These are phyloP conservation scores for Cyprinodon tularosa DNA, from an alignment of 2,113 vertebrate species.

Conservation along the genomic window DNA sequence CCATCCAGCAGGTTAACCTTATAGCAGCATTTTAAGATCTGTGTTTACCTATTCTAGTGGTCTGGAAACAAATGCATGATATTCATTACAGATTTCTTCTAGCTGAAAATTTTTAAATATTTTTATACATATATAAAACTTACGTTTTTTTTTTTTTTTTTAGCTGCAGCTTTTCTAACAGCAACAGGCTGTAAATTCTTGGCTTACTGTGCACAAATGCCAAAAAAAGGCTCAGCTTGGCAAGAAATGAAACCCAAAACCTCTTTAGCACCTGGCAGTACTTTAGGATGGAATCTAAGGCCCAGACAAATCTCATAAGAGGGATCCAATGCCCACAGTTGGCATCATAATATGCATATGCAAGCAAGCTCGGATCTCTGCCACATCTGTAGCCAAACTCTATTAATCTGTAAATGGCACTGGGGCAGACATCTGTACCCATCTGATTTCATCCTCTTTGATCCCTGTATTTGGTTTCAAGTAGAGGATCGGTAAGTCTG, in stretches of 20 bases:
- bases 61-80: too few species aligned
- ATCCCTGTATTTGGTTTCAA: conserved; percentile 58
- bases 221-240: conserved; percentile 36
- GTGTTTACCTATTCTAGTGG: too few species aligned
- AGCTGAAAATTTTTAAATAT: too few species aligned
- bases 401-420: conserved; percentile 60
- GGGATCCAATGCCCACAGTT: conserved; percentile 45
- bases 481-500: conserved; percentile 8
- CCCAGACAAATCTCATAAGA: conserved; percentile 30
- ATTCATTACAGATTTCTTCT: too few species aligned
- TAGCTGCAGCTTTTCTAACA: conserved; percentile 10
- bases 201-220: conserved; percentile 20
- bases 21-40: too few species aligned
- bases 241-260: conserved; percentile 38
- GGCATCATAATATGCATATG: conserved; percentile 36
- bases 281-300: conserved; percentile 34
- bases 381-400: conserved; percentile 63
- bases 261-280: conserved; percentile 27
- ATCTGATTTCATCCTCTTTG: conserved; percentile 39
- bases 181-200: conserved; percentile 10
- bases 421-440: conserved; percentile 56
- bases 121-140: too few species aligned
- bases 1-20: too few species aligned
- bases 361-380: conserved; percentile 23
- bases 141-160: background rate